phyloP scores from a whole-genome alignment of 2,113 vertebrate species.

The Nycticorax nycticorax region DNA sequence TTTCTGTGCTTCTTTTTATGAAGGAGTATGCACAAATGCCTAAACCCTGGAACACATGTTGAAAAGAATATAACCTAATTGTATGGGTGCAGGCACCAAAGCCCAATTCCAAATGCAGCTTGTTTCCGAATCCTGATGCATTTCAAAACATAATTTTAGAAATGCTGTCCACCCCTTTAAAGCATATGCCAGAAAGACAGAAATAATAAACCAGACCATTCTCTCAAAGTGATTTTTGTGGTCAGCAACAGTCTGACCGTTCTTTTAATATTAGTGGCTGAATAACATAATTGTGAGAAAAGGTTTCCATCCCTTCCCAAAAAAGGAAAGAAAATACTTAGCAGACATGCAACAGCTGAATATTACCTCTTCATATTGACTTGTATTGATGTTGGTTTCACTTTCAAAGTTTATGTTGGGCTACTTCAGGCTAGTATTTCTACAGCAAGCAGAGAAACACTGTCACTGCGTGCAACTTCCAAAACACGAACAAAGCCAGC shows the following conservation, averaged over 20 bases:
- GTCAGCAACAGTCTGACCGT: not conserved
- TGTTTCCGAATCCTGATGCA: not conserved
- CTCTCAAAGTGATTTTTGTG: not conserved
- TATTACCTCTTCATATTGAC: not conserved
- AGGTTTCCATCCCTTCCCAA: not conserved
- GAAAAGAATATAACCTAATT: not conserved
- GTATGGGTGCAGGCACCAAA: not conserved
- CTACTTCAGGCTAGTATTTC: not conserved
- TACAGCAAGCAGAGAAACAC: not conserved
- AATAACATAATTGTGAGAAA: constrained; percentile 17
- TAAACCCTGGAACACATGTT: not conserved
- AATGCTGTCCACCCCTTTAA: not conserved
- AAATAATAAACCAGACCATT: not conserved
- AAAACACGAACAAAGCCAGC: not conserved
- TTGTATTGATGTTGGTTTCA: not conserved
- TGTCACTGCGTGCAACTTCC: not conserved
- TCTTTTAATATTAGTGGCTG: not conserved
- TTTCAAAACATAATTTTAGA: not conserved
- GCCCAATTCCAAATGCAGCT: not conserved
- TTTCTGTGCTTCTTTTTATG: not conserved
- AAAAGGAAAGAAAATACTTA: not conserved
- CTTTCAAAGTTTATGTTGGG: not conserved
- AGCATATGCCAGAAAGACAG: not conserved
- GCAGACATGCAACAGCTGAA: not conserved
- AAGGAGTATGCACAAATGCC: not conserved